These are phyloP conservation scores for Beaufortia kweichowensis DNA, from an alignment of 2,113 vertebrate species.

Conservation along the genomic window DNA sequence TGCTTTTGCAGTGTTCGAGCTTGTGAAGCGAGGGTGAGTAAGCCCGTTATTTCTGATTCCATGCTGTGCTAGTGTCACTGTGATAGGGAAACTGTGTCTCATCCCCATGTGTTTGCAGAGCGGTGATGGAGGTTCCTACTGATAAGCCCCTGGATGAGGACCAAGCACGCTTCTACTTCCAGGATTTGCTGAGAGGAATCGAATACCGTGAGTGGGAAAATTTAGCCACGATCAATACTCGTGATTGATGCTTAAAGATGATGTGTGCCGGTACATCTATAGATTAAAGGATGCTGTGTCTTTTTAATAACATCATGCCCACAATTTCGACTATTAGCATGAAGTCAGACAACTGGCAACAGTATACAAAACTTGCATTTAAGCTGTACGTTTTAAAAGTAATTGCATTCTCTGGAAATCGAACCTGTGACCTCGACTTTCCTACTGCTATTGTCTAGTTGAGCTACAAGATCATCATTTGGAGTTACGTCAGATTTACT, in stretches of 20 bases:
- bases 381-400: no score
- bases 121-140: conserved; percentile 96
- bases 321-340: neutral
- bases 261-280: neutral
- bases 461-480: no score
- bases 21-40: conserved; percentile 96
- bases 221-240: neutral
- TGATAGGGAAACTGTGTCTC: neutral
- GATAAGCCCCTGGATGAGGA: conserved; percentile 91
- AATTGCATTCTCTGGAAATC: no score
- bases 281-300: neutral
- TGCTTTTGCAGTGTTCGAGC: conserved; percentile 87
- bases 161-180: conserved; percentile 95
- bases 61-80: conserved; percentile 5
- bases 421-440: no score
- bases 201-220: conserved; percentile 86
- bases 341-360: neutral
- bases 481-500: no score
- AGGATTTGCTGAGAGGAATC: conserved; percentile 95
- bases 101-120: conserved; percentile 68
- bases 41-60: conserved; percentile 1
- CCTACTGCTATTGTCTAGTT: no score
- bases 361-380: no score
- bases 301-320: neutral
- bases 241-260: neutral